phyloP scores from a whole-genome alignment of 1,140 invertebrate species.

The Nixonia krombeini region DNA sequence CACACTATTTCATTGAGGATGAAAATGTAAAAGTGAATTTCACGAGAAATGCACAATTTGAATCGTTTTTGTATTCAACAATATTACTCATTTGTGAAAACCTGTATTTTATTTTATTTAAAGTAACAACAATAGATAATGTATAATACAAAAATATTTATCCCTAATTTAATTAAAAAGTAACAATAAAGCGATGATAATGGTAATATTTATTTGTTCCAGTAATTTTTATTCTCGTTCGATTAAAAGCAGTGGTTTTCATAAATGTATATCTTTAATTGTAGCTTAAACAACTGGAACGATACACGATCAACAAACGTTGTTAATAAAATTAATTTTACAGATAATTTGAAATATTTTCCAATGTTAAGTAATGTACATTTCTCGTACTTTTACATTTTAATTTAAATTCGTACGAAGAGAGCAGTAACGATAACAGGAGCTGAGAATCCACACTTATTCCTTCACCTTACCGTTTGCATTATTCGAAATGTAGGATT shows the following conservation, averaged over 20 bases:
- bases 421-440: background rate
- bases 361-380: no score
- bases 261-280: background rate
- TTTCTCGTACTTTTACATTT: no score
- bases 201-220: background rate
- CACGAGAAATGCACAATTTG: background rate
- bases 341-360: no score
- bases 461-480: constrained; percentile 37
- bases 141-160: constrained; percentile 2
- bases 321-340: no score
- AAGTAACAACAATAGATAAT: constrained; percentile 5
- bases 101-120: background rate
- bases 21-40: background rate
- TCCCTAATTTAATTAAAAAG: background rate
- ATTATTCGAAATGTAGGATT: constrained; percentile 16
- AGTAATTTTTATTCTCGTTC: no score
- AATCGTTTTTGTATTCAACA: background rate
- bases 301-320: no score
- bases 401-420: no score
- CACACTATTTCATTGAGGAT: background rate
- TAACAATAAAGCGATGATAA: constrained; percentile 2
- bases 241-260: background rate
- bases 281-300: background rate
- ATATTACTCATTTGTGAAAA: background rate
- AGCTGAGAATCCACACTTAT: constrained; percentile 37